Evolutionary conservation across 2,797 vertebrate species (phyloP).

Genomic region (Pseudotriccus pelzelni): DNA sequence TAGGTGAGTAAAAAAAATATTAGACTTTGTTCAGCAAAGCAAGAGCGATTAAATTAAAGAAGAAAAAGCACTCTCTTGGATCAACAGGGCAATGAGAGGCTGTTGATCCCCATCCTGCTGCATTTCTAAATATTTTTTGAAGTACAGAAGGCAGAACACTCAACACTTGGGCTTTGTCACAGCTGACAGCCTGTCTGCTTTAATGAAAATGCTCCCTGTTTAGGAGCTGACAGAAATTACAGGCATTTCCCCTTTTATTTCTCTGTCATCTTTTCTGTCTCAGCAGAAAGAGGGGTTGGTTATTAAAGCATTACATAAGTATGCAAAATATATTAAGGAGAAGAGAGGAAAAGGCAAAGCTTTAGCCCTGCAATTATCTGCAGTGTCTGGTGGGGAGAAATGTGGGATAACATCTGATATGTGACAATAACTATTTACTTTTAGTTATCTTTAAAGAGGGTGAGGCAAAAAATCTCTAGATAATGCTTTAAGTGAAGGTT

Average conservation of each 20-base stretch:
- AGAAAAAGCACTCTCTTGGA: conserved; percentile 74
- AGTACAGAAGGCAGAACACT: not conserved
- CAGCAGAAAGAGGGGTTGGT: conserved; percentile 13
- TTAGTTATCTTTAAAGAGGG: conserved; percentile 2
- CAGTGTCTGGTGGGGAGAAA: not conserved
- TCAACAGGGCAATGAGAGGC: conserved; percentile 9
- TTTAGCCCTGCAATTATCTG: conserved; percentile 35
- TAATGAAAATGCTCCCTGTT: conserved; percentile 69
- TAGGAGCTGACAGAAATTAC: conserved; percentile 63
- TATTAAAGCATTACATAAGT: conserved; percentile 61
- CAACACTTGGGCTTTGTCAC: conserved; percentile 64
- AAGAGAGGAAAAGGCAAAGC: conserved; percentile 4
- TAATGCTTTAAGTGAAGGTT: conserved; percentile 39
- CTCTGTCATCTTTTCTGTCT: conserved; percentile 52
- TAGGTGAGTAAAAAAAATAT: conserved; percentile 72
- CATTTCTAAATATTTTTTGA: conserved; percentile 49
- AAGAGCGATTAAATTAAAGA: conserved; percentile 79
- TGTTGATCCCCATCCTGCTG: not conserved
- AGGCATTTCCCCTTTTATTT: conserved; percentile 57
- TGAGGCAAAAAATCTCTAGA: conserved; percentile 32
- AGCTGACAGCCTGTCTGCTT: conserved; percentile 71
- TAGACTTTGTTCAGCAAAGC: conserved; percentile 76
- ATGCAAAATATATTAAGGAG: conserved; percentile 60
- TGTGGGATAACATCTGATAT: conserved; percentile 19
- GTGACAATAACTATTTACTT: conserved; percentile 53